Conservation (phyloP, 2,888 invertebrate species). For the Cheilosia urbana region DNA sequence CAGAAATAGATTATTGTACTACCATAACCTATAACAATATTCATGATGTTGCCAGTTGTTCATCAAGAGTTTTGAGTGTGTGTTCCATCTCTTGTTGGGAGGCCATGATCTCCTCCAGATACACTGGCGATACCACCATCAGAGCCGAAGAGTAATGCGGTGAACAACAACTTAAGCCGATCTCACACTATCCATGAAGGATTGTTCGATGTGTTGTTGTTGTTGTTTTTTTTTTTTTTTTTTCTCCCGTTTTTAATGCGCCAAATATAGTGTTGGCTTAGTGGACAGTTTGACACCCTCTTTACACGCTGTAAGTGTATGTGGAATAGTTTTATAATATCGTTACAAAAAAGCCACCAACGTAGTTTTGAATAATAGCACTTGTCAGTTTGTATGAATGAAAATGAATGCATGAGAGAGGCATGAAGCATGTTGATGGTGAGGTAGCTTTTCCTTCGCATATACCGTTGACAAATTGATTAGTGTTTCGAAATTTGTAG, state of each 20-base stretch:
- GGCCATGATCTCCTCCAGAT: constrained; percentile 51
- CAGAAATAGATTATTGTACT: constrained; percentile 62
- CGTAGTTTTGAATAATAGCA: constrained; percentile 68
- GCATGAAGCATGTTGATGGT: neutral
- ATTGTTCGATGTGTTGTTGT: constrained; percentile 9
- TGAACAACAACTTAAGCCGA: constrained; percentile 73
- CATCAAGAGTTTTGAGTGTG: constrained; percentile 57
- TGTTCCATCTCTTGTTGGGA: constrained; percentile 57
- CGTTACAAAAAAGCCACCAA: constrained; percentile 56
- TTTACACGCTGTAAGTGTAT: constrained; percentile 52
- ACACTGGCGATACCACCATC: constrained; percentile 10
- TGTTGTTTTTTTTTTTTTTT: neutral
- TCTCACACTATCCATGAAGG: constrained; percentile 61
- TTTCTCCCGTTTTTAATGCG: constrained; percentile 42
- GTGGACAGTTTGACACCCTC: constrained; percentile 76
- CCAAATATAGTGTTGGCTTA: constrained; percentile 70
- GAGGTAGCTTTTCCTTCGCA: neutral
- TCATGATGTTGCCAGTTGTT: constrained; percentile 57
- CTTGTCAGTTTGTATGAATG: constrained; percentile 39
- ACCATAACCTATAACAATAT: constrained; percentile 72
- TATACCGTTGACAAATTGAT: constrained; percentile 3
- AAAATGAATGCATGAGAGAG: constrained; percentile 24
- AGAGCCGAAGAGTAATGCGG: constrained; percentile 63
- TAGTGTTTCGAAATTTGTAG: neutral
- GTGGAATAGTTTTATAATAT: constrained; percentile 19